Evolutionary conservation across 2,113 vertebrate species (phyloP).

Genomic region (Raja brachyura): DNA sequence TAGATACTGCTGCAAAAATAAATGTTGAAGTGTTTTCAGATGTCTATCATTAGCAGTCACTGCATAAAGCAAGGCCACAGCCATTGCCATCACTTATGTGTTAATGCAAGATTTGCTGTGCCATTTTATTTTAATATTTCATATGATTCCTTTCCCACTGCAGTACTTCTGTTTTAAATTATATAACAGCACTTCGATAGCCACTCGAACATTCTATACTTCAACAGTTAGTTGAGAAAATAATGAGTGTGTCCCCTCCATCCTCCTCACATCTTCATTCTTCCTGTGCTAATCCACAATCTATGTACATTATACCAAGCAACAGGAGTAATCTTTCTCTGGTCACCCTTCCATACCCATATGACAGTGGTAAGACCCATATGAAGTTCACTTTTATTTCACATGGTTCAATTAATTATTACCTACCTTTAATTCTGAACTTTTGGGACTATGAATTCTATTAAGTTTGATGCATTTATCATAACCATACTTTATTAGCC

Average conservation of each 20-base stretch:
- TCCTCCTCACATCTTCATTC: not conserved
- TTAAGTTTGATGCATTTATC: not conserved
- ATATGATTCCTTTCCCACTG: not conserved
- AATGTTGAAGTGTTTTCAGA: not conserved
- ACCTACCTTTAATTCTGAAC: not conserved
- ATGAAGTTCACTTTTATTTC: not conserved
- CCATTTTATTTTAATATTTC: not conserved
- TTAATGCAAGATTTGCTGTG: not conserved
- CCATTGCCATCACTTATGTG: not conserved
- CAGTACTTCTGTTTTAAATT: not conserved
- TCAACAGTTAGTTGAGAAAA: not conserved
- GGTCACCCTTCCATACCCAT: not conserved
- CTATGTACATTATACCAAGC: not conserved
- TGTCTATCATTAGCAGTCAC: not conserved
- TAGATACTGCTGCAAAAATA: not conserved
- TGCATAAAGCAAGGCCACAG: not conserved
- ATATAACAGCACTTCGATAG: not conserved
- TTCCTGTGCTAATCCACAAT: not conserved
- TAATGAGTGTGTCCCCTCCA: not conserved
- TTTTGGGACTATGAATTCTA: not conserved
- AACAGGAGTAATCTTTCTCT: not conserved
- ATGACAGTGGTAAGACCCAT: not conserved
- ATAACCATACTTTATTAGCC: no score
- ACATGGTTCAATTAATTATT: not conserved
- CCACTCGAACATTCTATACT: not conserved